phyloP scores from a whole-genome alignment of 2,113 vertebrate genomes.

The Seriola rivoliana region DNA sequence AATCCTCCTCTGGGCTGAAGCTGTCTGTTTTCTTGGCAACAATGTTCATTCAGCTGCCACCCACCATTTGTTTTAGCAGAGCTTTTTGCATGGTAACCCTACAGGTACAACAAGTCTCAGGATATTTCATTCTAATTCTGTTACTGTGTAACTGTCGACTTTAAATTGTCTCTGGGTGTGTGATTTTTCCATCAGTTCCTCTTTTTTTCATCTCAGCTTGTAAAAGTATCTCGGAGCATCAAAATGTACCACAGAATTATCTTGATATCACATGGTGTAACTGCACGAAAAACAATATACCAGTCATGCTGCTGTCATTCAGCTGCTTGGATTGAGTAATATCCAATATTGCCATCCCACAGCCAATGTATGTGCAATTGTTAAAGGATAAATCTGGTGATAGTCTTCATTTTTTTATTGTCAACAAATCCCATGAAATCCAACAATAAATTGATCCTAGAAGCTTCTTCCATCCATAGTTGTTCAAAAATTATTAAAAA shows the following conservation, averaged over 20 bases:
- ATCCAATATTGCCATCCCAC: not conserved
- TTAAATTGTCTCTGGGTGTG: conserved; percentile 57
- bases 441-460: not conserved
- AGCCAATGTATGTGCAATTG: not conserved
- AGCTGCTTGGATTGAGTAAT: not conserved
- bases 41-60: conserved; percentile 57
- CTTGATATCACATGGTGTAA: conserved; percentile 26
- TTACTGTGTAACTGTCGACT: conserved; percentile 51
- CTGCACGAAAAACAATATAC: conserved; percentile 34
- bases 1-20: conserved; percentile 45
- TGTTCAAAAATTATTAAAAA: not conserved
- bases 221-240: conserved; percentile 33
- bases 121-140: conserved; percentile 37
- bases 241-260: conserved; percentile 12
- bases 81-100: conserved; percentile 36
- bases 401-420: not conserved
- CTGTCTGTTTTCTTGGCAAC: conserved; percentile 48
- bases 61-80: conserved; percentile 52
- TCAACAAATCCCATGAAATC: not conserved
- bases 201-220: conserved; percentile 24
- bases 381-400: conserved; percentile 4
- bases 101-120: conserved; percentile 56
- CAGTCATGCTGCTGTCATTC: conserved; percentile 49
- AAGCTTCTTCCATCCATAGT: not conserved
- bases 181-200: conserved; percentile 32